Base-by-base conservation (phyloP, 2,797 vertebrate genomes). In the Kryptolebias ocellatus region DNA sequence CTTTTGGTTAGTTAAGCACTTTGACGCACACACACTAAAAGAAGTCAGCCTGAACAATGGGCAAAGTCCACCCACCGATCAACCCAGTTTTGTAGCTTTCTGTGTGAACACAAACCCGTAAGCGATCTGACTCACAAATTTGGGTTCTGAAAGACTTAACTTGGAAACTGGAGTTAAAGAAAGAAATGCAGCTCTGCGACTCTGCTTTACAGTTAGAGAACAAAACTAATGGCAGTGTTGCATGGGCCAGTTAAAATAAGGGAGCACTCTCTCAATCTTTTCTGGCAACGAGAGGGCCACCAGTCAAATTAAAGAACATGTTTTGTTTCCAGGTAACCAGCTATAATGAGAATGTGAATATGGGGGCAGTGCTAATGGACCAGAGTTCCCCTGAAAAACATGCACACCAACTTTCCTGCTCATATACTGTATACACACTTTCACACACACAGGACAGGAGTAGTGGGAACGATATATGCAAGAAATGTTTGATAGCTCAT, bases 261-360 rank as follows among this genome's bases (percentile, higher is more conserved):
- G 57, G 28, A 51, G 39, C 28, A 60, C 64, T 65, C 51, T 64
- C n/a, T 76, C 64, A 72, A 64, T 60, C 24, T 65, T 24, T 51
- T 54, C 70, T 67, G 75, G 77, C 63, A 80, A 60, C 70, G 53
- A 51, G n/a, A 65, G 20, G 39, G 56, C 62, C 52, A 57, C 39
- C 67, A 60, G 62, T 86, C 72, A 76, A 87, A 89, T 77, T 70
- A 86, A 85, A 83, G 64, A 82, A 67, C 74, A 81, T 76, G 71
- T 80, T 83, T 67, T 66, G 84, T 88, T 90, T 89, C 86, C 85
- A 92, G 89, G 89, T 92, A 85, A 91, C 84, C 53, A 68, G 73
- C 59, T 65, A 57, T 54, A 54, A 64, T 73, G 71, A 79, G 72
- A 76, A 74, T 85, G 75, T 80, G 67, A 67, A 65, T 74, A 80